Conservation (phyloP, 2,888 invertebrate species). For the Harmothoe impar region DNA sequence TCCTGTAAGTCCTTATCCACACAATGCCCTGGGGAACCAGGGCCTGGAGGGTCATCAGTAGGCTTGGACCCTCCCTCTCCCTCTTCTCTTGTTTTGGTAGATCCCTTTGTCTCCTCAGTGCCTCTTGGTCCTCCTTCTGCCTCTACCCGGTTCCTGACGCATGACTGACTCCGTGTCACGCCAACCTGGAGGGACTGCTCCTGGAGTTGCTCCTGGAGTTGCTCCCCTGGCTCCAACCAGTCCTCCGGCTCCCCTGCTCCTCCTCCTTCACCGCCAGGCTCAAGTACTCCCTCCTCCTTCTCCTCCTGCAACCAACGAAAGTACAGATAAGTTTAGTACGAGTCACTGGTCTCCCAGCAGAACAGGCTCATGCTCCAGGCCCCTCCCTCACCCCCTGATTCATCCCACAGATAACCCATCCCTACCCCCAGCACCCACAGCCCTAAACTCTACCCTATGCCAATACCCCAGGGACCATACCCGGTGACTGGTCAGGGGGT, state of each 20-base stretch:
- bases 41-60: slow-evolving; percentile 1
- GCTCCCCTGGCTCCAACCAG: neutral
- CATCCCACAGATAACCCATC: neutral
- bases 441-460: slow-evolving; percentile 35
- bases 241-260: neutral
- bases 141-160: neutral
- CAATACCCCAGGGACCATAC: neutral
- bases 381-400: slow-evolving; percentile 1
- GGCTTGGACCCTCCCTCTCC: neutral
- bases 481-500: slow-evolving; percentile 24
- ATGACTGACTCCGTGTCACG: neutral
- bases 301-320: slow-evolving; percentile 55
- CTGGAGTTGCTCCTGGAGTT: slow-evolving; percentile 29
- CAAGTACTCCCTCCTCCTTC: slow-evolving; percentile 46
- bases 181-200: slow-evolving; percentile 36
- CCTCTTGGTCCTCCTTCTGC: neutral
- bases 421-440: neutral
- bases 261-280: neutral
- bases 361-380: neutral
- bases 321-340: neutral
- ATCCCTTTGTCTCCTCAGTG: slow-evolving; percentile 7
- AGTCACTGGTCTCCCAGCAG: neutral
- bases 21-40: slow-evolving; percentile 17
- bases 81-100: neutral
- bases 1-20: slow-evolving; percentile 26